Percentiles rank a stretch among this genome's conserved stretches.
Evolutionary conservation across 2,888 invertebrate species (phyloP).

Genomic region (Panzeria rudis): DNA sequence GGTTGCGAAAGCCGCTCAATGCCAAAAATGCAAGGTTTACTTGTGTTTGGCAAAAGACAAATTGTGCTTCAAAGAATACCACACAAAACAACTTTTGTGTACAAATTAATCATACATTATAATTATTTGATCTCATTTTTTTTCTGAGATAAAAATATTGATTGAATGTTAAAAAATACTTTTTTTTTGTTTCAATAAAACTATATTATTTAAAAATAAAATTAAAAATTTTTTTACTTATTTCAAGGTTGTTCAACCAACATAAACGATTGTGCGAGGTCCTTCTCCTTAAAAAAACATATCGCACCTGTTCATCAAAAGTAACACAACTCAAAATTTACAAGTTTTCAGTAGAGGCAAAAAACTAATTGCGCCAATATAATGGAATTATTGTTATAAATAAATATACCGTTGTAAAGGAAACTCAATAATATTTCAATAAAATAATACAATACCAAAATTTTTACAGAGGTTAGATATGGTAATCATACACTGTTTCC

Average conservation of each 20-base stretch:
- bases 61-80: constrained; percentile 7
- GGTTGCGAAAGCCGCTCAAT: constrained; percentile 7
- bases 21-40: constrained; percentile 8
- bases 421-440: too few species aligned
- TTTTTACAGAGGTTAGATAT: too few species aligned
- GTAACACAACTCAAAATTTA: too few species aligned
- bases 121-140: not conserved
- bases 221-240: not conserved
- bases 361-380: too few species aligned
- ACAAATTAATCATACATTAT: not conserved
- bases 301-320: too few species aligned
- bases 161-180: constrained; percentile 17
- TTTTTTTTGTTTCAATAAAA: constrained; percentile 19
- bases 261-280: constrained; percentile 27
- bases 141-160: constrained; percentile 4
- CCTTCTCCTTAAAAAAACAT: constrained; percentile 15
- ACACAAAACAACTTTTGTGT: constrained; percentile 5
- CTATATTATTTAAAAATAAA: not conserved
- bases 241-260: constrained; percentile 5
- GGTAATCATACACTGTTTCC: too few species aligned
- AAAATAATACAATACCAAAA: too few species aligned
- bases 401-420: too few species aligned
- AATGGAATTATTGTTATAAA: too few species aligned
- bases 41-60: constrained; percentile 25
- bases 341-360: too few species aligned